These are phyloP conservation scores for Cygnus buccinator DNA, from an alignment of 2,113 vertebrate genomes.

Conservation along the genomic window DNA sequence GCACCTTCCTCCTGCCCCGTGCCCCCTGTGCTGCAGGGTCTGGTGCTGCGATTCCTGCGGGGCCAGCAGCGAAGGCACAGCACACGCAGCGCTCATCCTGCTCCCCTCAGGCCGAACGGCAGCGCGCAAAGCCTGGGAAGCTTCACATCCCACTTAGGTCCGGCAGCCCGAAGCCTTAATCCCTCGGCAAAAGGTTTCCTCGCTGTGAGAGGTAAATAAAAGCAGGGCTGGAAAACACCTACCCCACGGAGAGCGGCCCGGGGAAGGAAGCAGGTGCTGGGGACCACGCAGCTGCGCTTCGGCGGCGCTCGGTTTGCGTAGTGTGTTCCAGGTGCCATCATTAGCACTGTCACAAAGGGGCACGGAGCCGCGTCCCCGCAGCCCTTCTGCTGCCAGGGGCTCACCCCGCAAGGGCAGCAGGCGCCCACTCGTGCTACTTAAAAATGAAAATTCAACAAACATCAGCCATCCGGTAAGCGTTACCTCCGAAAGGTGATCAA, in stretches of 20 bases:
- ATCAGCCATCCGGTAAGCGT: background rate
- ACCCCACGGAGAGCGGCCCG: background rate
- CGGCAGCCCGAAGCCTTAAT: background rate
- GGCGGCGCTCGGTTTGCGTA: background rate
- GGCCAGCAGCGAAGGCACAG: background rate
- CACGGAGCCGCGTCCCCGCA: fast-evolving
- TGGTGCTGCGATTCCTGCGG: background rate
- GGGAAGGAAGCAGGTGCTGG: background rate
- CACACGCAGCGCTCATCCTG: background rate
- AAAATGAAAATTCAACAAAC: background rate
- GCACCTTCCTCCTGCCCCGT: background rate
- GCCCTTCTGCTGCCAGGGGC: background rate
- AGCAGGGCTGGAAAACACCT: background rate
- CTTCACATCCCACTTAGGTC: background rate
- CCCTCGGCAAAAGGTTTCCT: background rate
- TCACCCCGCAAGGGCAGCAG: background rate
- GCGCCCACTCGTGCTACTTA: background rate
- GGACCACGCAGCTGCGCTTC: background rate
- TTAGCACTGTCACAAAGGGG: background rate
- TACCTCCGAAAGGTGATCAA: constrained; percentile 64
- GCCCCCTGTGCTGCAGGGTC: background rate
- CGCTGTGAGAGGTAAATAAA: background rate
- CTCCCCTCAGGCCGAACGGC: background rate
- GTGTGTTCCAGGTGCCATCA: background rate
- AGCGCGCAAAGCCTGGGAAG: background rate